These are phyloP conservation scores for Trachelus stipa DNA, from an alignment of 2,888 invertebrate species.

Conservation along the genomic window DNA sequence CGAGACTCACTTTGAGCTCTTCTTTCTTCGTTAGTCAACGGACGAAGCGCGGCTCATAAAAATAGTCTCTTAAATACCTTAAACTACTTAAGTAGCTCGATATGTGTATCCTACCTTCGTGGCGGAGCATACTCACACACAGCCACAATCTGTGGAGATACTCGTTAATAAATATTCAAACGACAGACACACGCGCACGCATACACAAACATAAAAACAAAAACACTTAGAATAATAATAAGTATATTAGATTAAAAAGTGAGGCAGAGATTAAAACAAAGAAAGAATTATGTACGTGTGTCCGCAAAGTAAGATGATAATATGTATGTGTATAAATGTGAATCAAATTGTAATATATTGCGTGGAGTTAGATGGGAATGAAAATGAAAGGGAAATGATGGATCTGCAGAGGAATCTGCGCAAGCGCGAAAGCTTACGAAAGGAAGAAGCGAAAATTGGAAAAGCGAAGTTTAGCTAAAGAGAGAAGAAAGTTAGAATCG, in stretches of 20 bases:
- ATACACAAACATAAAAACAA: slow-evolving; percentile 6
- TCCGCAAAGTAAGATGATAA: slow-evolving; percentile 26
- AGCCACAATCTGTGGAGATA: neutral
- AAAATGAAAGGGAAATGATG: neutral
- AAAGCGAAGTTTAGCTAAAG: slow-evolving; percentile 16
- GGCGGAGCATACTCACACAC: neutral
- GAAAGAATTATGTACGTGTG: slow-evolving; percentile 21
- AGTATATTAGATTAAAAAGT: slow-evolving; percentile 5
- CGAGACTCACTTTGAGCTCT: neutral
- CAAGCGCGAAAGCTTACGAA: neutral
- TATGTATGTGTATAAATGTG: slow-evolving; percentile 60
- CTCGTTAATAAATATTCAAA: neutral
- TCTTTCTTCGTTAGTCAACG: neutral
- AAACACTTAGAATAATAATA: slow-evolving; percentile 5
- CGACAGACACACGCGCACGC: neutral
- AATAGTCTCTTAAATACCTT: slow-evolving; percentile 15
- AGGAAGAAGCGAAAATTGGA: slow-evolving; percentile 21
- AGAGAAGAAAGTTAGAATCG: slow-evolving; percentile 30
- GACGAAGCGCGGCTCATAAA: slow-evolving; percentile 6
- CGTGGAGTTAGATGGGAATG: slow-evolving; percentile 23
- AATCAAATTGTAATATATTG: slow-evolving; percentile 61
- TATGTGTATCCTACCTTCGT: slow-evolving; percentile 13
- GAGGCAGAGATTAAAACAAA: neutral
- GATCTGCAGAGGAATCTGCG: neutral
- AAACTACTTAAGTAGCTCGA: slow-evolving; percentile 18